Evolutionary conservation across 2,888 invertebrate genomes (phyloP).

Genomic region (Apamea monoglypha): DNA sequence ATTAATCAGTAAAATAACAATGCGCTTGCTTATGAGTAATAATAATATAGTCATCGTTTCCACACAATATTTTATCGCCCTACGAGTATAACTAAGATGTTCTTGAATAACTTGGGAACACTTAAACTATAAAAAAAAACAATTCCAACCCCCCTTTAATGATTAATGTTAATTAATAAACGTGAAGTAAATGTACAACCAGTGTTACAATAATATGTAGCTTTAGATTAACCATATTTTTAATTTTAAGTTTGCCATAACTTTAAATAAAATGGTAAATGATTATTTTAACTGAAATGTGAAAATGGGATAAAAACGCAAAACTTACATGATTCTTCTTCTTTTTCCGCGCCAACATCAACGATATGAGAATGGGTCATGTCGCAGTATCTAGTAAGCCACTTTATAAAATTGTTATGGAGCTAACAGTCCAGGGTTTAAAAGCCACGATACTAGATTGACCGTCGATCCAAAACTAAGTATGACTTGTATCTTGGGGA

Average conservation of each 20-base stretch:
- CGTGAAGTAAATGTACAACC: no score
- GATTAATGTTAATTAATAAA: no score
- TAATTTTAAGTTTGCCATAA: no score
- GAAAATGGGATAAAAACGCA: background rate
- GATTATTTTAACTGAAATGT: background rate
- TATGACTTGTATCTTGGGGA: constrained; percentile 9
- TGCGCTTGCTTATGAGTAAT: background rate
- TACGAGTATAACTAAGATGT: background rate
- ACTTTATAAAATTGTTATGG: background rate
- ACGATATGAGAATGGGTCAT: constrained; percentile 25
- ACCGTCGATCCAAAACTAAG: constrained; percentile 13
- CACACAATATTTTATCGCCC: background rate
- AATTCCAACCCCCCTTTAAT: no score
- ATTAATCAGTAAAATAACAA: background rate
- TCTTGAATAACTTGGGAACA: no score
- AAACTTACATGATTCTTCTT: constrained; percentile 2
- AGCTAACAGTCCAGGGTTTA: background rate
- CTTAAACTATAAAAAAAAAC: no score
- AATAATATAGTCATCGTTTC: background rate
- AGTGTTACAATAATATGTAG: no score
- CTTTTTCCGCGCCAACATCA: background rate
- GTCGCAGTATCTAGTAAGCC: no score
- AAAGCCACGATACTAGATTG: background rate
- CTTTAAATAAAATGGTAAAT: background rate
- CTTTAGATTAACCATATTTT: no score